Percentiles rank a stretch among this genome's conserved stretches.
These are phyloP conservation scores for Brachionus plicatilis DNA, from an alignment of 1,140 invertebrate species.

Conservation along the genomic window DNA sequence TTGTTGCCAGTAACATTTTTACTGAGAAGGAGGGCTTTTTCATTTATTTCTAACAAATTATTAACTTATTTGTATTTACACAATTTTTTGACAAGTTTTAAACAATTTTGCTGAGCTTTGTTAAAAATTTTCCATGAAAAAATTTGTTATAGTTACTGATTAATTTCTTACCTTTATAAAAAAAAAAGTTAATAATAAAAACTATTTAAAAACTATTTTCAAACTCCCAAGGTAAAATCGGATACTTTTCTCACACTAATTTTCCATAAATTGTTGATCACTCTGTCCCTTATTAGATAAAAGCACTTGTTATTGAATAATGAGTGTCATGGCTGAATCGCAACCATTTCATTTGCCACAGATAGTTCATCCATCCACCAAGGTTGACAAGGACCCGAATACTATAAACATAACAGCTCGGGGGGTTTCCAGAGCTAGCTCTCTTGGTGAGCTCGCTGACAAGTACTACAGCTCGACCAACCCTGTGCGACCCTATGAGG, in stretches of 20 bases:
- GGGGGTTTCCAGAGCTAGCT: slow-evolving; percentile 14
- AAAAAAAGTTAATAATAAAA: background rate
- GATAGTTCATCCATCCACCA: slow-evolving; percentile 28
- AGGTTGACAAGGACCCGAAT: slow-evolving; percentile 24
- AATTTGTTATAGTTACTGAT: slow-evolving; percentile 37
- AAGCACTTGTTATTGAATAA: background rate
- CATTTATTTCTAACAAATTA: background rate
- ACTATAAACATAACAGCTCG: slow-evolving; percentile 10
- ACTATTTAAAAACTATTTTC: background rate
- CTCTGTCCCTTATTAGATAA: background rate
- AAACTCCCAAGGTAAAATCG: background rate
- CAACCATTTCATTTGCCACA: slow-evolving; percentile 23
- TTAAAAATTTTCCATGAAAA: background rate
- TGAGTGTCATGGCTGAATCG: background rate
- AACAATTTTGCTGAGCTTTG: background rate
- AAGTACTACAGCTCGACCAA: background rate
- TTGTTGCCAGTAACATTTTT: background rate
- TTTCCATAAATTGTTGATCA: background rate
- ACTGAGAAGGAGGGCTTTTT: background rate
- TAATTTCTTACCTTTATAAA: slow-evolving; percentile 9
- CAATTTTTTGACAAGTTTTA: background rate
- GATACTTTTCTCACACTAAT: background rate
- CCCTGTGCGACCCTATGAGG: background rate
- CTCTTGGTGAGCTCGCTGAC: slow-evolving; percentile 20
- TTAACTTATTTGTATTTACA: slow-evolving; percentile 3